Evolutionary conservation across 2,888 invertebrate genomes (phyloP), one percentile per base, ranked within the genome.

Genomic region (Serripes groenlandicus): DNA sequence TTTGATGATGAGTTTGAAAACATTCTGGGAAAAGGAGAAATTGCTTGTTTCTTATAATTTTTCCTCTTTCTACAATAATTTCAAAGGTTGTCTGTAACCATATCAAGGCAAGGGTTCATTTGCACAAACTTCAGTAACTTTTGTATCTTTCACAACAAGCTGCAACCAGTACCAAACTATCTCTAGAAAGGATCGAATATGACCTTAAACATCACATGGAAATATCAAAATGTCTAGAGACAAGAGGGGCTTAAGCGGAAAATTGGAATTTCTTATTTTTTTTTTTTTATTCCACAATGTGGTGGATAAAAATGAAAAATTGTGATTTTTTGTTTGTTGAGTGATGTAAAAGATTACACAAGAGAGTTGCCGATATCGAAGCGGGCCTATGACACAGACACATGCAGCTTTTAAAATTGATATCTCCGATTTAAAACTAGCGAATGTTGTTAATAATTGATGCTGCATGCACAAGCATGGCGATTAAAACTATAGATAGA

Each of bases 141-240:
- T 56, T 9, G 56, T 23, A 56, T n/a, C n/a, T n/a, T n/a, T n/a
- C n/a, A n/a, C n/a, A n/a, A n/a, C n/a, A n/a, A n/a, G n/a, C n/a
- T n/a, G n/a, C n/a, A n/a, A n/a, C n/a, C n/a, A n/a, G n/a, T n/a
- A n/a, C n/a, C n/a, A n/a, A n/a, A n/a, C n/a, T n/a, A n/a, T n/a
- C n/a, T n/a, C n/a, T n/a, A n/a, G n/a, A n/a, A n/a, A n/a, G n/a
- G n/a, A n/a, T n/a, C n/a, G n/a, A n/a, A n/a, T n/a, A n/a, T n/a
- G n/a, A n/a, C n/a, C n/a, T n/a, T n/a, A n/a, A n/a, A n/a, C n/a
- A 62, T 62, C 62, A 34, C 62, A 34, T 2, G 21, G 62, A 26
- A 62, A 62, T 34, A 62, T 37, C 37, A 66, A 66, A 66, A 66
- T 66, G 28, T 42, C 66, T 11, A 66, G 66, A 66, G 66, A 66